Evolutionary conservation across 1,140 invertebrate genomes (phyloP), one percentile per base, ranked within the genome.

Genomic region (Tribolium madens): DNA sequence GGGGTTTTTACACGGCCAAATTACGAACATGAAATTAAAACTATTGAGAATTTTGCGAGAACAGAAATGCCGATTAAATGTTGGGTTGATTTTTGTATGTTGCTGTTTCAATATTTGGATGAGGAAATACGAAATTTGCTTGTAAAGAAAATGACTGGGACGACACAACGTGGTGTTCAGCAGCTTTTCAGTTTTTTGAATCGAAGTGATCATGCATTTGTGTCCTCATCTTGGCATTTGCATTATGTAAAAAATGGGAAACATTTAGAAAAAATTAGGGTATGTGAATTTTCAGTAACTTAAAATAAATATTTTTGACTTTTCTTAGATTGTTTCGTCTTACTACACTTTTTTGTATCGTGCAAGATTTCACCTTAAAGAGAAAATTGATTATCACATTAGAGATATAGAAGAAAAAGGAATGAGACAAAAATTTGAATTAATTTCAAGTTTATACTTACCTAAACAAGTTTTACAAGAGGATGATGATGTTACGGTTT

Each of bases 351-450:
- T 57, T 26, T 21, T 57, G 52, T 26, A 17, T 21, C 52, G 52
- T 10, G 13, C 14, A 12, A 57, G 52, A 10, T 57, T 18, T 57
- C 52, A 57, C 21, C 52, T 57, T 18, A 21, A 21, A 10, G 18
- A 57, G 7, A 57, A 21, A 57, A 57, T 57, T 57, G 18, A 57
- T 18, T 21, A 12, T 21, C 15, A 18, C 9, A 18, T 57, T 4
- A 17, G 52, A 57, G 17, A 57, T 9, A 57, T 57, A n/a, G 52
- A 57, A 10, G 52, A 57, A 5, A 21, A 17, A 18, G 52, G 52
- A 1, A 10, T 57, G 2, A 17, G 52, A 21, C 18, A 18, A 15
- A 57, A 57, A 18, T 57, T 57, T 26, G 52, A 57, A 26, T 57
- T 57, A 1, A 57, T 57, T 6, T 17, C 52, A 0, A 57, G 52